Evolutionary conservation across 2,797 vertebrate genomes (phyloP).

Genomic region (Oryzias dopingdopingensis): DNA sequence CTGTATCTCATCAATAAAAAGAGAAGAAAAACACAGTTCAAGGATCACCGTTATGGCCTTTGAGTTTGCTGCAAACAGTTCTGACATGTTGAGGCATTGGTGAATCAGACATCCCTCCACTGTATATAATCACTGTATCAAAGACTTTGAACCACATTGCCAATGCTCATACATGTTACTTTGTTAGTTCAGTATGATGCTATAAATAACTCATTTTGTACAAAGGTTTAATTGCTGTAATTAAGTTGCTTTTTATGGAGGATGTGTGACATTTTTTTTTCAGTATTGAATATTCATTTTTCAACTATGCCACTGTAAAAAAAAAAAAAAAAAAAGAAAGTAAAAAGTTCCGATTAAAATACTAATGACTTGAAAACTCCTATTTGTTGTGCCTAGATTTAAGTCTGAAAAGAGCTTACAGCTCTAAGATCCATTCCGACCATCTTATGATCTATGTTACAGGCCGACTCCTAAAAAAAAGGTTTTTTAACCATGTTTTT

Average conservation of each 20-base stretch:
- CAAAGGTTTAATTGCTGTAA: slow-evolving; percentile 74
- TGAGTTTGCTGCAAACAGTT: slow-evolving; percentile 81
- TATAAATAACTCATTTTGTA: slow-evolving; percentile 80
- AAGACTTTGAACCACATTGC: slow-evolving; percentile 66
- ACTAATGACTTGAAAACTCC: slow-evolving; percentile 68
- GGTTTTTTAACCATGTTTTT: no score
- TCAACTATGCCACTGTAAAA: slow-evolving; percentile 82
- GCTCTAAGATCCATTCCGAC: no score
- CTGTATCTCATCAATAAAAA: slow-evolving; percentile 60
- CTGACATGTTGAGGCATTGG: slow-evolving; percentile 74
- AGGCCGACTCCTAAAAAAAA: no score
- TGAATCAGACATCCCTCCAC: slow-evolving; percentile 67
- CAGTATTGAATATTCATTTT: slow-evolving; percentile 82
- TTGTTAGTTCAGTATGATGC: slow-evolving; percentile 70
- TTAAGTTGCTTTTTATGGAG: slow-evolving; percentile 73
- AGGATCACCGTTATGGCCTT: slow-evolving; percentile 84
- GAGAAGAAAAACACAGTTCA: slow-evolving; percentile 59
- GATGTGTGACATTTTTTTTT: slow-evolving; percentile 74
- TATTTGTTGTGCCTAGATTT: slow-evolving; percentile 46
- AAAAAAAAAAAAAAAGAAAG: slow-evolving; percentile 37
- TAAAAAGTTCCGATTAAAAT: slow-evolving; percentile 75
- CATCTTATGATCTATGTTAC: no score
- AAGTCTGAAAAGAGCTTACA: slow-evolving; percentile 19
- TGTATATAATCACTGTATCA: slow-evolving; percentile 70
- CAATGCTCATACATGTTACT: slow-evolving; percentile 75